Base-by-base conservation (phyloP, 2,797 vertebrate genomes). In the Sarcoramphus papa region DNA sequence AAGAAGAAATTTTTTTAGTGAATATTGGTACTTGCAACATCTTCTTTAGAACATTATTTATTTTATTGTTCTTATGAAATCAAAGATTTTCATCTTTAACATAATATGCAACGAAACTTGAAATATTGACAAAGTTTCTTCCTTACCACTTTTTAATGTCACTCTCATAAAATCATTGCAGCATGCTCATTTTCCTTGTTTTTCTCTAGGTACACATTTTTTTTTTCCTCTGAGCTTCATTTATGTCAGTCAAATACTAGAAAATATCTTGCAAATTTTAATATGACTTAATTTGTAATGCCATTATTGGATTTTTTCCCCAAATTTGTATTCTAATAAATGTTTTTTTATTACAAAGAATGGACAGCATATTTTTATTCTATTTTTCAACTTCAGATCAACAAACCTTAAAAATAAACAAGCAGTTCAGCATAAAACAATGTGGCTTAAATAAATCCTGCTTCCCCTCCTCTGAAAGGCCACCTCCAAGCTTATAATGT, bases 261-360 rank as follows among this genome's bases (percentile, higher is more conserved):
- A 54, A 93, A 70, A 84, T 12, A 68, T 31, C 20, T 70, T 67
- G 1, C 0, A 91, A 30, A 62, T 63, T 69, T 90, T 75, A 81
- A 54, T 57, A 37, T 51, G 0, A 59, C 5, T 73, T 84, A 1
- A 75, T 68, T 54, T 75, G 65, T 62, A 48, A 43, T 48, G 1
- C 1, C 0, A 24, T 67, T 43, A 27, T 8, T 62, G 10, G 7
- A 27, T 59, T 67, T 87, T 65, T 10, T 2, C 0, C 4, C 3
- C 6, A 2, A 9, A 53, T 43, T 59, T 40, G 11, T 24, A n/a
- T 28, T 70, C 17, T 23, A 56, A 59, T 33, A 69, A 60, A 45
- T 35, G 1, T 7, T 27, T 31, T 79, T 91, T 75, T 78, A n/a
- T 68, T 20, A 33, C 30, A 60, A 86, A 86, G 6, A 54, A 72